Conservation (phyloP, 1,140 invertebrate species). For the Dendrolimus kikuchii region DNA sequence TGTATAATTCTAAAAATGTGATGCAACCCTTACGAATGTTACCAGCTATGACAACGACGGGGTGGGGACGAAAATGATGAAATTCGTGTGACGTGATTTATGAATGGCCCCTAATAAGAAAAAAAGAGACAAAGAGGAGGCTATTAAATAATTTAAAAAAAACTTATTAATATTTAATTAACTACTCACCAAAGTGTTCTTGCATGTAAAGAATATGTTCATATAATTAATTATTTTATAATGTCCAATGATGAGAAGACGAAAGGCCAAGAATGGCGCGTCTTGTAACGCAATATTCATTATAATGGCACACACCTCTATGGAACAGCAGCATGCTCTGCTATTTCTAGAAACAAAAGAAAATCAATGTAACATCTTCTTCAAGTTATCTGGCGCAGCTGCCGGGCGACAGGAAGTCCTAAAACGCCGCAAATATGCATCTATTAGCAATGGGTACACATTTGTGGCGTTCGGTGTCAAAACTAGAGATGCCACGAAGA, state of each 20-base stretch:
- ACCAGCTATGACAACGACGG: too few relatives aligned
- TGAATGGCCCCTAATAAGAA: too few relatives aligned
- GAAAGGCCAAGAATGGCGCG: constrained; percentile 87
- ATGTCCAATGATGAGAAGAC: constrained; percentile 87
- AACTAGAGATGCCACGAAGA: too few relatives aligned
- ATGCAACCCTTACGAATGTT: too few relatives aligned
- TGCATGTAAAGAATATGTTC: constrained; percentile 95
- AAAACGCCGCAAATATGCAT: too few relatives aligned
- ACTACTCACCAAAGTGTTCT: constrained; percentile 84
- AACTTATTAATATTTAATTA: constrained; percentile 3
- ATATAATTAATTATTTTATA: constrained; percentile 93
- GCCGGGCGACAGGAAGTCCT: not conserved
- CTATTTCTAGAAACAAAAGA: constrained; percentile 44
- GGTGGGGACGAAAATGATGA: too few relatives aligned
- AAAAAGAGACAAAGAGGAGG: too few relatives aligned
- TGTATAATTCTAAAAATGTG: too few relatives aligned
- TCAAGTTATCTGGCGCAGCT: not conserved
- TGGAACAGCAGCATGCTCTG: constrained; percentile 82
- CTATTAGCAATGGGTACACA: too few relatives aligned
- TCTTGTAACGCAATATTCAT: constrained; percentile 86
- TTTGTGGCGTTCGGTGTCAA: too few relatives aligned
- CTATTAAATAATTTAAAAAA: constrained; percentile 1
- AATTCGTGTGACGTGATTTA: too few relatives aligned
- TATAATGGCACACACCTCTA: constrained; percentile 88
- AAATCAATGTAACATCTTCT: not conserved